Evolutionary conservation across 2,888 invertebrate genomes (phyloP), one percentile per base, ranked within the genome.

Genomic region (Meghimatium bilineatum): DNA sequence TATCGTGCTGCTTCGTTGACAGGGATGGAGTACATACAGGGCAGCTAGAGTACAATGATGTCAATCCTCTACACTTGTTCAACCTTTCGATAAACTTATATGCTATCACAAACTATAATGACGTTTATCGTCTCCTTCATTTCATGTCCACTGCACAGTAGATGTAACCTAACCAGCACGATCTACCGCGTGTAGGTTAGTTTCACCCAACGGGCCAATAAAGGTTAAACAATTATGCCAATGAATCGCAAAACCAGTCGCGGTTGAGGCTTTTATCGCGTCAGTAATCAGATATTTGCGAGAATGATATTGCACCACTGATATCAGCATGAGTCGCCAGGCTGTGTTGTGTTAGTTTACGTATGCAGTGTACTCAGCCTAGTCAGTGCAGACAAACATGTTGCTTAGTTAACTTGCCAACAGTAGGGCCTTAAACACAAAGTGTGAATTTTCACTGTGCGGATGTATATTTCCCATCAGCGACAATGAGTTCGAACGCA

Each of bases 401-500:
- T 29, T 63, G n/a, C 10, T 63, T n/a, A 3, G 63, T 26, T 63
- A 29, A n/a, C 3, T 63, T 2, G n/a, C 63, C n/a, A 63, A 63
- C 63, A 56, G 56, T 23, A 56, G 14, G 56, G 17, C 20, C 20
- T 3, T 56, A 56, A 17, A 3, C 2, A 56, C 8, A 12, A 44
- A 12, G 12, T 44, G 12, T 44, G 12, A 5, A 44, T 44, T 44
- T 44, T 44, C 44, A 44, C 44, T 14, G 56, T 12, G 2, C 17
- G 14, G 56, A 23, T 49, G 10, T 49, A 56, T 17, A 56, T n/a
- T 26, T 26, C 3, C 5, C 60, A 63, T n/a, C 60, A 36, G 1
- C 20, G 36, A 74, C 32, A 32, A 74, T 74, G 74, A 74, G 5
- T 52, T 29, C 74, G 0, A 74, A 34, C 78, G 60, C 72, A 38